Conservation (phyloP, 2,888 invertebrate species). For the Tetheella fluctuosa region DNA sequence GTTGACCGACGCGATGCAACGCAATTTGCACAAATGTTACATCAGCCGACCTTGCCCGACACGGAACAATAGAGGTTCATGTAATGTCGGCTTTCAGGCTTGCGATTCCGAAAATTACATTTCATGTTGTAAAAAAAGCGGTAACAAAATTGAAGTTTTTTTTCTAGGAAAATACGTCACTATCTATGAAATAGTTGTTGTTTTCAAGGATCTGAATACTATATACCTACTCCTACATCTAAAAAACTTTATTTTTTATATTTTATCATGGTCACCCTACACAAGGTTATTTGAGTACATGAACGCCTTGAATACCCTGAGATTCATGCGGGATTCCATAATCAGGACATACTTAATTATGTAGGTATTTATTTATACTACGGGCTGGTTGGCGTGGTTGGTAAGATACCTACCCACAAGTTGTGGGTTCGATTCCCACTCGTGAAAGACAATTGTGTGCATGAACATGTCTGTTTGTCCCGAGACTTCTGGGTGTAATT, state of each 20-base stretch:
- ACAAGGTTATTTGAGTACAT: constrained; percentile 7
- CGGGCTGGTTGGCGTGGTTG: too few relatives aligned
- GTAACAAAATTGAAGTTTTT: not conserved
- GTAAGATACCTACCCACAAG: too few relatives aligned
- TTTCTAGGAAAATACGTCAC: not conserved
- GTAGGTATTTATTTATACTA: not conserved
- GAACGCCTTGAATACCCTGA: not conserved
- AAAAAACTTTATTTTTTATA: too few relatives aligned
- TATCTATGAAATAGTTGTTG: not conserved
- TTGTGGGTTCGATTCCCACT: too few relatives aligned
- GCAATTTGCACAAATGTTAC: constrained; percentile 68
- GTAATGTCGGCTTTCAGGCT: constrained; percentile 41
- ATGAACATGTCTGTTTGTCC: too few relatives aligned
- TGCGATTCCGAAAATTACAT: constrained; percentile 11
- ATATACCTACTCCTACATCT: not conserved
- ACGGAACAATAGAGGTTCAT: constrained; percentile 69
- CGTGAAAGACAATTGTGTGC: too few relatives aligned
- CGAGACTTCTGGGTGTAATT: too few relatives aligned
- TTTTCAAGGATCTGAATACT: not conserved
- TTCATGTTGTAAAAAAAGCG: constrained; percentile 3
- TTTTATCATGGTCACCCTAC: constrained; percentile 33
- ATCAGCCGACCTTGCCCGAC: constrained; percentile 77
- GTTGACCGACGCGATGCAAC: constrained; percentile 69
- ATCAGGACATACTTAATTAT: not conserved
- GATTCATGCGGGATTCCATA: constrained; percentile 1